These are phyloP conservation scores for Yponomeuta sedellus DNA, from an alignment of 2,888 invertebrate species.

Conservation along the genomic window DNA sequence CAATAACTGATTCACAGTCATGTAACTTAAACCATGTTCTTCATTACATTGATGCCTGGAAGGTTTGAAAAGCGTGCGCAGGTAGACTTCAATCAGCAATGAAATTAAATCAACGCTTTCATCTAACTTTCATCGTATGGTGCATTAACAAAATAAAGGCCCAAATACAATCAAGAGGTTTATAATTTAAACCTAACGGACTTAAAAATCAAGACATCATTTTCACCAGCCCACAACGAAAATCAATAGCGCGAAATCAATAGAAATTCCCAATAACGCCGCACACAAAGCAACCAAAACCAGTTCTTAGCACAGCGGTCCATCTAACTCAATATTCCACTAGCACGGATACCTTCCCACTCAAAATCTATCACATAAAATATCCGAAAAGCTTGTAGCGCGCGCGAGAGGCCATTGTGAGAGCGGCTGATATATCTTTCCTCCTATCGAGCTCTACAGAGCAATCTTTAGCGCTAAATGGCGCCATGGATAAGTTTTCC, in stretches of 20 bases:
- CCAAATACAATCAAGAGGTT: neutral
- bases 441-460: neutral
- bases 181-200: neutral
- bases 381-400: conserved; percentile 74
- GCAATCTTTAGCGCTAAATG: neutral
- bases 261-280: neutral
- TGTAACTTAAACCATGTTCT: too few species aligned
- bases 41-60: too few species aligned
- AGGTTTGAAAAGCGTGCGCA: too few species aligned
- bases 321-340: conserved; percentile 12
- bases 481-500: too few species aligned
- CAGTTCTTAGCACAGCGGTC: neutral
- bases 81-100: too few species aligned
- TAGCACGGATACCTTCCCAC: conserved; percentile 49
- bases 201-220: neutral
- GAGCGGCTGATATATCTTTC: conserved; percentile 68
- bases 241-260: neutral
- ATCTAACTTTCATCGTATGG: too few species aligned
- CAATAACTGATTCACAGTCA: too few species aligned
- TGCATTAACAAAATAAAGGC: too few species aligned
- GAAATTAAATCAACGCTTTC: too few species aligned
- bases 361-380: conserved; percentile 72
- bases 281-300: neutral
- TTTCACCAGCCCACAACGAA: neutral
- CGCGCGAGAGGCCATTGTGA: conserved; percentile 68